Evolutionary conservation across 1,140 invertebrate species (phyloP).

Genomic region (Lanistes nyassanus): DNA sequence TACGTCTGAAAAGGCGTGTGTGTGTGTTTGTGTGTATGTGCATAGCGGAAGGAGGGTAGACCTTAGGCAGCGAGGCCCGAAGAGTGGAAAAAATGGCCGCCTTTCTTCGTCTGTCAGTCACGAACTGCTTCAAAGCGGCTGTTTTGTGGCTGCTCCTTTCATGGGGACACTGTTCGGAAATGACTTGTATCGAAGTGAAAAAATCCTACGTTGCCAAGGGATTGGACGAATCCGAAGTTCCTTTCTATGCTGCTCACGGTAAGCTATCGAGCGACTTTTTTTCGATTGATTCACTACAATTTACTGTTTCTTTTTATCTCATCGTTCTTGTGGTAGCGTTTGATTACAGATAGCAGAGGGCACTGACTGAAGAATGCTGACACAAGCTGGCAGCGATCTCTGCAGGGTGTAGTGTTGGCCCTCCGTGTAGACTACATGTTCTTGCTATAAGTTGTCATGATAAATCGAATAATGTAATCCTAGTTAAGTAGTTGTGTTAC

Average conservation of each 20-base stretch:
- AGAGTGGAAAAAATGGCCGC: slow-evolving; percentile 29
- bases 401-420: neutral
- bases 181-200: slow-evolving; percentile 46
- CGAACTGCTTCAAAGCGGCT: slow-evolving; percentile 20
- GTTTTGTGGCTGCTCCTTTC: slow-evolving; percentile 35
- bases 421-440: too few relatives aligned
- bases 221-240: slow-evolving; percentile 22
- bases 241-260: slow-evolving; percentile 20
- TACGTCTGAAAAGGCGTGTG: slow-evolving; percentile 14
- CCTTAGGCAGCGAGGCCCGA: slow-evolving; percentile 18
- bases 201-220: slow-evolving; percentile 34
- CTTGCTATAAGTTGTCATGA: too few relatives aligned
- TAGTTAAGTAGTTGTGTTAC: too few relatives aligned
- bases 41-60: slow-evolving; percentile 15
- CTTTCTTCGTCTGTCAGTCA: slow-evolving; percentile 23
- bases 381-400: neutral
- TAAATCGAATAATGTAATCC: too few relatives aligned
- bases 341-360: slow-evolving; percentile 11
- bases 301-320: slow-evolving; percentile 1
- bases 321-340: slow-evolving; percentile 1
- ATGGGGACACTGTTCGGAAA: slow-evolving; percentile 38
- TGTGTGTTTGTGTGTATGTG: slow-evolving; percentile 4
- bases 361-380: slow-evolving; percentile 6
- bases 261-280: slow-evolving; percentile 18
- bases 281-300: slow-evolving; percentile 20